Evolutionary conservation across 1,140 invertebrate genomes (phyloP).

Genomic region (Psix sp.): DNA sequence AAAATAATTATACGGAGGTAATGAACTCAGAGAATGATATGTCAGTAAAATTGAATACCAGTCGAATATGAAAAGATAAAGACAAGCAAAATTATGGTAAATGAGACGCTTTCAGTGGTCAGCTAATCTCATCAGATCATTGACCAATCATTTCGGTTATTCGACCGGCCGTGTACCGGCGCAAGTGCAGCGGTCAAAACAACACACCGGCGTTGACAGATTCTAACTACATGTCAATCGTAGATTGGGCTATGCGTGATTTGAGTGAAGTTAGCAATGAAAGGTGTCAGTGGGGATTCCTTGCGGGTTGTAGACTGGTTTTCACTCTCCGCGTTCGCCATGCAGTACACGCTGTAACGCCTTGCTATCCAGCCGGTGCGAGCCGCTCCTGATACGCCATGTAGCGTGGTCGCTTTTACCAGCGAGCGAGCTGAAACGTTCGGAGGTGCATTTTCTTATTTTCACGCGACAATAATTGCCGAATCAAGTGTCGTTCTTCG

Average conservation of each 20-base stretch:
- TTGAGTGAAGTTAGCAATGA: conserved; percentile 66
- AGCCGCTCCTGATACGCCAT: conserved; percentile 22
- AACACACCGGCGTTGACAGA: conserved; percentile 13
- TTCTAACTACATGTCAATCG: conserved; percentile 36
- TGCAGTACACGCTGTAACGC: conserved; percentile 57
- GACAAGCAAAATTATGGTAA: too few species aligned
- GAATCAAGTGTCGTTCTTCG: background rate
- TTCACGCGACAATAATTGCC: conserved; percentile 12
- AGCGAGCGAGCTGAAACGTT: conserved; percentile 15
- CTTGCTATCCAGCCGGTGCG: conserved; percentile 47
- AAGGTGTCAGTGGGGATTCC: conserved; percentile 63
- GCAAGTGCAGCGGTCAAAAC: too few species aligned
- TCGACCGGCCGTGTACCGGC: too few species aligned
- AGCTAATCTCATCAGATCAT: too few species aligned
- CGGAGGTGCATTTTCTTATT: conserved; percentile 6
- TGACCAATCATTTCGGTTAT: too few species aligned
- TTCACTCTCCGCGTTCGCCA: conserved; percentile 69
- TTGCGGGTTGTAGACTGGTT: conserved; percentile 59
- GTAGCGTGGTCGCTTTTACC: conserved; percentile 46
- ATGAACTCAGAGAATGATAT: too few species aligned
- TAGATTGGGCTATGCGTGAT: conserved; percentile 32
- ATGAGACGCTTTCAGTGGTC: too few species aligned
- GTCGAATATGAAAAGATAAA: too few species aligned
- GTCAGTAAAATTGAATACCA: too few species aligned
- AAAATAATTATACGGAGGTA: too few species aligned